These are phyloP conservation scores for Dioctria rufipes DNA, from an alignment of 2,888 invertebrate genomes.

Conservation along the genomic window DNA sequence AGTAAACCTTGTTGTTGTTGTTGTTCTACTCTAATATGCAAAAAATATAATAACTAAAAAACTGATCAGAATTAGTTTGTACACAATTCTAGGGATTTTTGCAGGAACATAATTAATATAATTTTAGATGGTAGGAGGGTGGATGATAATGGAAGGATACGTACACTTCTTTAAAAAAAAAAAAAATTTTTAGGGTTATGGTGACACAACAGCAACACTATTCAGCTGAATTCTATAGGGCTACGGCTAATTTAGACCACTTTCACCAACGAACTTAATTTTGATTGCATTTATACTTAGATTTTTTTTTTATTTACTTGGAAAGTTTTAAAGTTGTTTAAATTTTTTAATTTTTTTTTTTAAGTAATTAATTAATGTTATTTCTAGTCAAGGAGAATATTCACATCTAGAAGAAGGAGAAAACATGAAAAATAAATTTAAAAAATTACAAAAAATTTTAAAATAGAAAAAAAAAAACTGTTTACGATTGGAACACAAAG, in stretches of 20 bases:
- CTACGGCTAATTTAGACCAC: constrained; percentile 23
- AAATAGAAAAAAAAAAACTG: background rate
- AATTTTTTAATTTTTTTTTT: background rate
- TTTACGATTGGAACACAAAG: background rate
- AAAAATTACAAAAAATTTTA: background rate
- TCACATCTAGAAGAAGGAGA: constrained; percentile 29
- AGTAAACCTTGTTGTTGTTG: background rate
- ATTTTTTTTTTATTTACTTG: constrained; percentile 23
- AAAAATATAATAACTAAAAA: constrained; percentile 25
- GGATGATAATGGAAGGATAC: constrained; percentile 14
- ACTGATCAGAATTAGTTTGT: constrained; percentile 16
- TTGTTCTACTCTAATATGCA: background rate
- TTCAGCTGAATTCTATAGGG: background rate
- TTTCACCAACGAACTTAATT: constrained; percentile 22
- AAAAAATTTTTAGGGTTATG: background rate
- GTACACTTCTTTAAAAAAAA: constrained; percentile 2
- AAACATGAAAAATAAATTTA: background rate
- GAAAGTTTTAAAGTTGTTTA: constrained; percentile 14
- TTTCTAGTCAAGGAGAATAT: background rate
- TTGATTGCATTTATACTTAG: background rate
- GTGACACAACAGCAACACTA: background rate
- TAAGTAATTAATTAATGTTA: background rate
- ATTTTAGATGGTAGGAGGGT: background rate
- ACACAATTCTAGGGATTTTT: background rate
- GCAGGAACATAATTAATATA: background rate